Conservation (phyloP, 2,113 vertebrate species). For the Grallaria varia region DNA sequence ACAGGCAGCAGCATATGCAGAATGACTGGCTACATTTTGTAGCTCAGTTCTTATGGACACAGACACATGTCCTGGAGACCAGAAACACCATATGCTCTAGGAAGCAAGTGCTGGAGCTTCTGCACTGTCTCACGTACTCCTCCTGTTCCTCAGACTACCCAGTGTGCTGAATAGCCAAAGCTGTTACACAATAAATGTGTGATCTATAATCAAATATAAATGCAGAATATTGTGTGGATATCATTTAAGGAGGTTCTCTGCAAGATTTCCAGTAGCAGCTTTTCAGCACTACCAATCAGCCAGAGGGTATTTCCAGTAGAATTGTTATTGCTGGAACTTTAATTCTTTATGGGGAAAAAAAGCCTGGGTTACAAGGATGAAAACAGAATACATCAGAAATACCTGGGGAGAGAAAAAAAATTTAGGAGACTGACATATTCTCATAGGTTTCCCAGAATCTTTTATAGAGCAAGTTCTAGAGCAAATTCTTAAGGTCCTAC, state of each 20-base stretch:
- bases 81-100: constrained; percentile 28
- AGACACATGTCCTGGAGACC: neutral
- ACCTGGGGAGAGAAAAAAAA: neutral
- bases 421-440: neutral
- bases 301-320: neutral
- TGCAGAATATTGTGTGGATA: neutral
- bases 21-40: neutral
- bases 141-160: neutral
- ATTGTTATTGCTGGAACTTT: neutral
- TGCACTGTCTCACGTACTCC: neutral
- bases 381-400: neutral
- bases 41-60: neutral
- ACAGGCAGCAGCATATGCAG: constrained; percentile 1
- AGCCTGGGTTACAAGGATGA: neutral
- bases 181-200: neutral
- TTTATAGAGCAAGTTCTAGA: neutral
- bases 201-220: neutral
- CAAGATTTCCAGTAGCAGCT: neutral
- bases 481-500: neutral
- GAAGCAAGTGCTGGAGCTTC: neutral
- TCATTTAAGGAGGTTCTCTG: neutral
- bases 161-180: neutral
- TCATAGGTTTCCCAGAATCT: neutral
- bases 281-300: neutral
- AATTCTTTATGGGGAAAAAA: neutral